Base-by-base conservation (phyloP, 2,888 invertebrate species). In the Argyresthia albistria region DNA sequence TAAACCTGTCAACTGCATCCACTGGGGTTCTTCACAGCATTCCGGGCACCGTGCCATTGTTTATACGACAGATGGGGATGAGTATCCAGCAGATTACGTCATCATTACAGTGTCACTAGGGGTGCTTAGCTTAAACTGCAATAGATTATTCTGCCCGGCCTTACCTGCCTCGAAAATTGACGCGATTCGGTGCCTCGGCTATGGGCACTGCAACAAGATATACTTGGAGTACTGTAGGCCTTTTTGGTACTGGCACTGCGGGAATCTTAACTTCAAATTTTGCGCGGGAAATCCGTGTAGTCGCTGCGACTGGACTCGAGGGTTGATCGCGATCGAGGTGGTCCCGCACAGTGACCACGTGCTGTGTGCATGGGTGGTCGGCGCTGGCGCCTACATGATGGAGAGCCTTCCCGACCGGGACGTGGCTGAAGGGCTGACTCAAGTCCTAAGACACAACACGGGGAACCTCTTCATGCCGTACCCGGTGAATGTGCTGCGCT, bases 51-150 rank as follows among this genome's bases (percentile, higher is more conserved):
- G 86, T 52, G 84, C 93, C 8, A 72, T 89, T 1, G 92, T 94
- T 0, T 89, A 88, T 53, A 91, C 93, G 50, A 77, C 89, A 52
- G 93, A 93, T 64, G 93, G 93, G 0, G 90, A 91, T 35, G 91
- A 91, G 61, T 91, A 89, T 65, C 88, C 89, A 0, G 93, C 93
- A 0, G 95, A 96, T 75, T 95, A 95, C 63, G 94, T 95, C 2
- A 91, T 96, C 45, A 82, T 93, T 43, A 95, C 95, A 0, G 89
- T 94, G 7, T 92, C 96, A 0, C 82, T 95, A 8, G 95, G 95
- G 1, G 93, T 93, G 0, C 72, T 96, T 35, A 91, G 91, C 64
- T 80, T 88, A 43, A 90, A 92, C 61, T 88, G 91, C 1, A 76
- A 88, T 4, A 88, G 88, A 55, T 67, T 95, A 61, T 95, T 95